Conservation (phyloP, 1,140 invertebrate species). For the Temnothorax curvispinosus region DNA sequence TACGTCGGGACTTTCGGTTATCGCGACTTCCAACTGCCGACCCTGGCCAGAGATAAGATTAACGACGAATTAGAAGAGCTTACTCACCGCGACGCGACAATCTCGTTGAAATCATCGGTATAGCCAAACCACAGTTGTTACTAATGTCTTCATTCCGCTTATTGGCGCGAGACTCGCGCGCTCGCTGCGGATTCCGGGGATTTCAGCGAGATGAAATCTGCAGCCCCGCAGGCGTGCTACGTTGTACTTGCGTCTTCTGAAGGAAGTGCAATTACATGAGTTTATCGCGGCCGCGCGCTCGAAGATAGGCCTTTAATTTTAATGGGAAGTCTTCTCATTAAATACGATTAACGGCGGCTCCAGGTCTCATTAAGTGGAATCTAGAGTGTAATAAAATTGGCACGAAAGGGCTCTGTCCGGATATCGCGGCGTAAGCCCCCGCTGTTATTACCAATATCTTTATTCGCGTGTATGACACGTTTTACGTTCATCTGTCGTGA, state of each 20-base stretch:
- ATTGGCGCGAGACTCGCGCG: not conserved
- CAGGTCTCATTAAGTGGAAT: constrained; percentile 17
- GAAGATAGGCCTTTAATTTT: constrained; percentile 2
- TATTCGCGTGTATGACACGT: not conserved
- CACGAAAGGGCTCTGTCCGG: not conserved
- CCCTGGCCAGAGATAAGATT: constrained; percentile 73
- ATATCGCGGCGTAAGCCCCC: not conserved
- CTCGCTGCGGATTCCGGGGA: not conserved
- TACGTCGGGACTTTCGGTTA: constrained; percentile 74
- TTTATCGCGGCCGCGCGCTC: constrained; percentile 14
- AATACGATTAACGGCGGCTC: constrained; percentile 13
- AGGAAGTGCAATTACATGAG: constrained; percentile 40
- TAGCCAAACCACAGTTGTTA: not conserved
- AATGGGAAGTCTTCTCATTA: constrained; percentile 18
- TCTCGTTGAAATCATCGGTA: not conserved
- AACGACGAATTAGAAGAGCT: constrained; percentile 60
- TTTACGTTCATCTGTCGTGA: not conserved
- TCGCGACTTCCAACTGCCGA: constrained; percentile 41
- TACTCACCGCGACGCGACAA: not conserved
- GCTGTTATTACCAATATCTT: constrained; percentile 18
- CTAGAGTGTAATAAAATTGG: constrained; percentile 26
- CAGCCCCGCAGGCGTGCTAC: not conserved
- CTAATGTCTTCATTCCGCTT: constrained; percentile 40
- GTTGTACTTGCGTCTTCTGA: constrained; percentile 5
- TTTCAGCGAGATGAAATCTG: constrained; percentile 47